phyloP scores from a whole-genome alignment of 2,113 vertebrate species.

The Antechinus flavipes region DNA sequence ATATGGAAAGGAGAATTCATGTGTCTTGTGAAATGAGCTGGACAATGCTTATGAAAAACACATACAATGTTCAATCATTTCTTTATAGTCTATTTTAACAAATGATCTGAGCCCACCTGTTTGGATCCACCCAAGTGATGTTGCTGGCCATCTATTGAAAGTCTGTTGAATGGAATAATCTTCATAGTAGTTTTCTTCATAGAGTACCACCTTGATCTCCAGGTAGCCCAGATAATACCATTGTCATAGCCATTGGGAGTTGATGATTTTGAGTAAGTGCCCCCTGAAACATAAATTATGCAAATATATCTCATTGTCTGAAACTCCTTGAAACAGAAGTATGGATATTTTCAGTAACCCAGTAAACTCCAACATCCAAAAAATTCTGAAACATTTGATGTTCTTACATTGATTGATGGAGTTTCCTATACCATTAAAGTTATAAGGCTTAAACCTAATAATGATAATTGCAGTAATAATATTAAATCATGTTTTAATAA shows the following conservation, averaged over 20 bases:
- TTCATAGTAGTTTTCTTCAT: conserved; percentile 97
- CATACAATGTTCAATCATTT: not conserved
- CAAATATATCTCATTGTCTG: not conserved
- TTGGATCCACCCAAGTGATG: conserved; percentile 82
- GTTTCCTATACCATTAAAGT: too few relatives aligned
- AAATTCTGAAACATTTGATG: too few relatives aligned
- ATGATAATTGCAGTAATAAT: too few relatives aligned
- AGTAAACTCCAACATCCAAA: too few relatives aligned
- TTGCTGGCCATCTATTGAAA: conserved; percentile 84
- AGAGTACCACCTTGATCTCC: conserved; percentile 95
- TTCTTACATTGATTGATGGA: too few relatives aligned
- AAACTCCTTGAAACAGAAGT: not conserved
- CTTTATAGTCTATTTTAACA: conserved; percentile 49
- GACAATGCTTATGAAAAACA: too few relatives aligned
- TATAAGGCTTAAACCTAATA: too few relatives aligned
- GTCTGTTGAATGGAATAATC: conserved; percentile 92
- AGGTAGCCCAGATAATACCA: conserved; percentile 96
- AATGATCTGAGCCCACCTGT: conserved; percentile 80
- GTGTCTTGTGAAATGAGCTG: not conserved
- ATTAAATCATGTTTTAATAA: too few relatives aligned
- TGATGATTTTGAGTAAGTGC: conserved; percentile 88
- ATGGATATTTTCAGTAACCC: too few relatives aligned
- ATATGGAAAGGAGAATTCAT: not conserved
- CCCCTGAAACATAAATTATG: conserved; percentile 84
- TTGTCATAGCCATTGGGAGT: conserved; percentile 89